Evolutionary conservation across 2,888 invertebrate species (phyloP).

Genomic region (Himalopsyche tibetana): DNA sequence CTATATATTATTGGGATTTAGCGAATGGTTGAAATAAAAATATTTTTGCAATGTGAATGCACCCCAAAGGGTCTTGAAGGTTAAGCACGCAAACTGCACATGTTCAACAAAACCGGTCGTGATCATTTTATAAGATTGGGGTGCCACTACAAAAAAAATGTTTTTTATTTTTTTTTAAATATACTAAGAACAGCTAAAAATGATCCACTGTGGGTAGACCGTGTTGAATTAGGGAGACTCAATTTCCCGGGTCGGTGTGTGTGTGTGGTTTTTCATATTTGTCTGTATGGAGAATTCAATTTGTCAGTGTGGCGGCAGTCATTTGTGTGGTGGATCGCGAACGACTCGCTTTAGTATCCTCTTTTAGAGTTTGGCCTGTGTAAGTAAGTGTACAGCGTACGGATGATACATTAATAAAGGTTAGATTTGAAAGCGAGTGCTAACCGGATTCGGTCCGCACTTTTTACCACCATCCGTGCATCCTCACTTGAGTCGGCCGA

Average conservation of each 20-base stretch:
- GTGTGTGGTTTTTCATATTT: constrained; percentile 58
- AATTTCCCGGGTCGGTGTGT: background rate
- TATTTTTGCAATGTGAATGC: too few species aligned
- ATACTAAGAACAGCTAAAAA: too few species aligned
- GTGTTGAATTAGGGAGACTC: background rate
- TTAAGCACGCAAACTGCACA: too few species aligned
- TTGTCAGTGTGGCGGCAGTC: constrained; percentile 50
- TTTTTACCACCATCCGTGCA: constrained; percentile 57
- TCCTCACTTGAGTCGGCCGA: background rate
- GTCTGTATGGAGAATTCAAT: constrained; percentile 56
- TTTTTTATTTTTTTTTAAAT: too few species aligned
- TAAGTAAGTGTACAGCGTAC: constrained; percentile 28
- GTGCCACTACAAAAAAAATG: too few species aligned
- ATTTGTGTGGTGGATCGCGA: constrained; percentile 17
- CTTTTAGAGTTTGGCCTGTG: constrained; percentile 38
- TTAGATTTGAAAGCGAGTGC: constrained; percentile 62
- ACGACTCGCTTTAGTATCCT: constrained; percentile 18
- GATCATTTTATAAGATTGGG: too few species aligned
- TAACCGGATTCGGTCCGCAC: constrained; percentile 63
- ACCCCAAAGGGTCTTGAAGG: too few species aligned
- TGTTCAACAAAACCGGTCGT: too few species aligned
- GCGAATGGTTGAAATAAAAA: too few species aligned
- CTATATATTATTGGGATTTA: too few species aligned
- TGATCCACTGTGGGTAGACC: background rate
- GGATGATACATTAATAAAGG: constrained; percentile 63